Base-by-base conservation (phyloP, 2,888 invertebrate species). In the Melitaea athalia region DNA sequence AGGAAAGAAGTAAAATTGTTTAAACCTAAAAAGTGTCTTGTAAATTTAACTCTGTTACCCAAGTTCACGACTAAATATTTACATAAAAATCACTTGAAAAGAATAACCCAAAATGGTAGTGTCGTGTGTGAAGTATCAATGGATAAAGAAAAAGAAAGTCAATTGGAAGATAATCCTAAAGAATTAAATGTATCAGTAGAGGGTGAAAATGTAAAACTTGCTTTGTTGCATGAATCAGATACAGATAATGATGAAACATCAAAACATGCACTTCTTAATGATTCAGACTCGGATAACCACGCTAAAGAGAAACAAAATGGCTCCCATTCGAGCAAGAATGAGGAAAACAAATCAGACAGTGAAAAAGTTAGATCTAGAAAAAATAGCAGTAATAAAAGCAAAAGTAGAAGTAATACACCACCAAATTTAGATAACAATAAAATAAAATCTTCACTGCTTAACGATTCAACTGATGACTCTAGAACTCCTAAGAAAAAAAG, bases 1-100 rank as follows among this genome's bases (percentile, higher is more conserved):
- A 79, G 81, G 71, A 81, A 83, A 69, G 87, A 88, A 79, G 82
- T 86, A 10, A 74, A 75, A 59, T 73, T 74, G 15, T 92, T 92
- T 74, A 83, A 84, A 75, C 71, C 87, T 5, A 91, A 87, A 77
- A 68, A 77, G 3, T 87, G 88, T 78, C 31, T 66, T 62, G 77
- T 92, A 63, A 79, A 80, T 65, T 55, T 91, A 17, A 73, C 59
- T 55, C 84, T 78, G 66, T 72, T 91, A 66, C 88, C 89, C 17
- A 72, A 78, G 72, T 77, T 88, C 42, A 79, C 80, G 67, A 50
- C 70, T 43, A 64, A 74, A 2, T 89, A 84, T 78, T 77, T 92
- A 67, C 67, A 74, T 8, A 63, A 65, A 49, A 71, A 87, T 72
- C 77, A 81, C 49, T 77, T 92, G 11, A 83, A 74, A 66, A 87